phyloP scores from a whole-genome alignment of 1,140 invertebrate species.

The Brachionus calyciflorus region DNA sequence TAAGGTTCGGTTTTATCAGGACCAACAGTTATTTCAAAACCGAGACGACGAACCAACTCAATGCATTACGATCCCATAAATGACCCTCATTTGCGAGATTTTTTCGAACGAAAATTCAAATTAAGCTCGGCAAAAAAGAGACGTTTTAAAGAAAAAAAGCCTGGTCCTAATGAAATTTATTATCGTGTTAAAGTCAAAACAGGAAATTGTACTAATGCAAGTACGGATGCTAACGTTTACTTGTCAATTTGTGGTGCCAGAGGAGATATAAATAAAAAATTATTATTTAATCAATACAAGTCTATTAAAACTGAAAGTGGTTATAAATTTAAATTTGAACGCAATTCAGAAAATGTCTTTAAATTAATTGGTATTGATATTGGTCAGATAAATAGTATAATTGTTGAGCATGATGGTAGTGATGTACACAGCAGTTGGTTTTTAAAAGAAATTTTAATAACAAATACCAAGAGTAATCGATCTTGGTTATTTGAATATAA shows the following conservation, averaged over 20 bases:
- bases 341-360: slow-evolving; percentile 22
- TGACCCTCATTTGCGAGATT: slow-evolving; percentile 58
- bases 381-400: slow-evolving; percentile 28
- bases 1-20: background rate
- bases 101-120: slow-evolving; percentile 56
- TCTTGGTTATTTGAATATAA: slow-evolving; percentile 58
- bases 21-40: background rate
- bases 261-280: slow-evolving; percentile 23
- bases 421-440: slow-evolving; percentile 59
- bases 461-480: slow-evolving; percentile 56
- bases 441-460: slow-evolving; percentile 56
- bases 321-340: slow-evolving; percentile 44
- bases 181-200: slow-evolving; percentile 42
- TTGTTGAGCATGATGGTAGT: slow-evolving; percentile 53
- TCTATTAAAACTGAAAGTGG: slow-evolving; percentile 10
- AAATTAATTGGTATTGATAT: slow-evolving; percentile 42
- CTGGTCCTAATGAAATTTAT: background rate
- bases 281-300: slow-evolving; percentile 35
- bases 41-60: background rate
- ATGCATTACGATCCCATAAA: slow-evolving; percentile 55
- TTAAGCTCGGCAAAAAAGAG: slow-evolving; percentile 34
- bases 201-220: slow-evolving; percentile 34
- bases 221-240: slow-evolving; percentile 47
- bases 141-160: slow-evolving; percentile 13
- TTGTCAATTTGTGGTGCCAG: slow-evolving; percentile 16